phyloP scores from a whole-genome alignment of 2,888 invertebrate species.

The Melieria picta region DNA sequence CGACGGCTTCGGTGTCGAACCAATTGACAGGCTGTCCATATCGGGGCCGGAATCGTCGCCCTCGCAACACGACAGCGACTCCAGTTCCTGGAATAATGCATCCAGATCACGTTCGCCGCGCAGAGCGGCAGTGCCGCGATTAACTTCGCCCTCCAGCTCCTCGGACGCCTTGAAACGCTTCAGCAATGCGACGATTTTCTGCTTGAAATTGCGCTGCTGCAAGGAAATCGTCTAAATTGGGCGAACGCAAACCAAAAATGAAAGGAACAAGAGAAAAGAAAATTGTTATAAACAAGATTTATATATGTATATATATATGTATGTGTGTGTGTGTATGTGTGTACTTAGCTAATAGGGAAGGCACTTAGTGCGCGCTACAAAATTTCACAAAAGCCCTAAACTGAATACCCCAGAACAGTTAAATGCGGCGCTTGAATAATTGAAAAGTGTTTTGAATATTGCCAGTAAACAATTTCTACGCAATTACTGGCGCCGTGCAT shows the following conservation, averaged over 20 bases:
- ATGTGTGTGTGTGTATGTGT: not conserved
- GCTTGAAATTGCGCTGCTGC: conserved; percentile 94
- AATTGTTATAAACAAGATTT: not conserved
- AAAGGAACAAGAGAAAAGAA: conserved; percentile 15
- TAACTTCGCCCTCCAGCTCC: conserved; percentile 79
- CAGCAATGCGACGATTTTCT: conserved; percentile 94
- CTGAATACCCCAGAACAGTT: too few relatives aligned
- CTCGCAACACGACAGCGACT: conserved; percentile 87
- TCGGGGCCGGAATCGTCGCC: conserved; percentile 93
- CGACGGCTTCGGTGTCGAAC: conserved; percentile 96
- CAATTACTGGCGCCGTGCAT: too few relatives aligned
- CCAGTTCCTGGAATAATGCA: conserved; percentile 94
- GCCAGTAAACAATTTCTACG: too few relatives aligned
- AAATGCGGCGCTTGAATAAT: too few relatives aligned
- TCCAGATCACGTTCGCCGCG: conserved; percentile 90
- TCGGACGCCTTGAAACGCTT: conserved; percentile 94
- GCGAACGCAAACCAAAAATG: too few relatives aligned
- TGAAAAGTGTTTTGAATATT: too few relatives aligned
- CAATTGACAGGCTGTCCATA: conserved; percentile 94
- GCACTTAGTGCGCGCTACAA: too few relatives aligned
- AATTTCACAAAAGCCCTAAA: too few relatives aligned
- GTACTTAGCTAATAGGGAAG: not conserved
- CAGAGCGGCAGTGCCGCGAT: conserved; percentile 70
- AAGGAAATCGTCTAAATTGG: conserved; percentile 61
- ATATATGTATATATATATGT: not conserved